Evolutionary conservation across 2,113 vertebrate species (phyloP).

Genomic region (Albula goreensis): DNA sequence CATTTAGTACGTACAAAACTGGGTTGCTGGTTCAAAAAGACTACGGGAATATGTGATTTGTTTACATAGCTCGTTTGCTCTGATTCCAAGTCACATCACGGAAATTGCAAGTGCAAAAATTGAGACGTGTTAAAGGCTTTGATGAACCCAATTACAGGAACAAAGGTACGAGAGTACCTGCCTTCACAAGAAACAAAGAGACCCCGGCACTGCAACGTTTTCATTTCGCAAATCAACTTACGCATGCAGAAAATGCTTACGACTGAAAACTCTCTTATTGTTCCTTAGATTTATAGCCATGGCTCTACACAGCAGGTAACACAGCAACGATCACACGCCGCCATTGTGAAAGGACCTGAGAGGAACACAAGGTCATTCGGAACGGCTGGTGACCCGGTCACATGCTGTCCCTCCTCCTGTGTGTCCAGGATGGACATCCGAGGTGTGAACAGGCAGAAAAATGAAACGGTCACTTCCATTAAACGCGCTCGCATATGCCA

Average conservation of each 20-base stretch:
- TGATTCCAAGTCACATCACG: no score
- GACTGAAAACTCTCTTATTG: no score
- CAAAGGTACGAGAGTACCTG: no score
- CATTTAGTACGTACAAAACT: no score
- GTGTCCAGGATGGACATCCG: background rate
- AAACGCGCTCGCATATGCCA: background rate
- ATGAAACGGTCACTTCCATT: no score
- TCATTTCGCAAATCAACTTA: background rate
- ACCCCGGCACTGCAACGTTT: background rate
- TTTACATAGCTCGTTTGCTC: no score
- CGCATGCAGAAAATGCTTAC: background rate
- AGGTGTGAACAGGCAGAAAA: background rate
- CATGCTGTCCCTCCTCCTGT: background rate
- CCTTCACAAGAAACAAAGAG: background rate
- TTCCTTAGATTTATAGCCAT: background rate
- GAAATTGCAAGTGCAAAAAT: no score
- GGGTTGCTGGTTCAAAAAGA: no score
- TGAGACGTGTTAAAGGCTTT: no score
- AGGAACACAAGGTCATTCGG: background rate
- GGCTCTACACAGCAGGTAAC: background rate
- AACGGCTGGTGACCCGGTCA: background rate
- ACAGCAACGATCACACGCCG: background rate
- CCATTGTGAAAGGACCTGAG: background rate
- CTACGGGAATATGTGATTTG: no score
- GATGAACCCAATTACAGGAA: background rate